Conservation (phyloP, 2,113 vertebrate genomes). For the Apus apus region DNA sequence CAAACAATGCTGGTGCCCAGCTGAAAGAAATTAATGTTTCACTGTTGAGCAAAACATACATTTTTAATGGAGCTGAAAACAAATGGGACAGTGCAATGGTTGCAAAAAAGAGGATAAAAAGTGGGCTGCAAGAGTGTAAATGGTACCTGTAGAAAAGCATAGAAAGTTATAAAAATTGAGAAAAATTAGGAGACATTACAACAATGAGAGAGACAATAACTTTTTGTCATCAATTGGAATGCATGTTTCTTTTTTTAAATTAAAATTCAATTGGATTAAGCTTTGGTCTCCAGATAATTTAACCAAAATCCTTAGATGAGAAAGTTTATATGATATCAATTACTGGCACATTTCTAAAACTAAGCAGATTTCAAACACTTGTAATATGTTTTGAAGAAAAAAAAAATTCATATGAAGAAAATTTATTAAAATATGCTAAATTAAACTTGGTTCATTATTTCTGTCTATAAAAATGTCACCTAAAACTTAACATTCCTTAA, state of each 20-base stretch:
- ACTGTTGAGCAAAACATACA: neutral
- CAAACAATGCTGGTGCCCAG: neutral
- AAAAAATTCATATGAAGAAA: neutral
- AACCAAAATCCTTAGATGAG: neutral
- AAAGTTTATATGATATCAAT: neutral
- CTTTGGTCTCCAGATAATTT: neutral
- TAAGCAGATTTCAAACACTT: neutral
- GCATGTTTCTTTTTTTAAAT: neutral
- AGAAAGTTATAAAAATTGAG: neutral
- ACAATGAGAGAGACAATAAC: neutral
- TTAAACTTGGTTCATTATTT: neutral
- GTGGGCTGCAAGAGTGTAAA: neutral
- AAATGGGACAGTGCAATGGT: neutral
- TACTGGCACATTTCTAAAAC: neutral
- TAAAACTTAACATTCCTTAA: neutral
- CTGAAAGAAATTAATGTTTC: neutral
- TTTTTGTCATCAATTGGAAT: neutral
- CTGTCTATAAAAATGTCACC: neutral
- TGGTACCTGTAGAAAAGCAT: neutral
- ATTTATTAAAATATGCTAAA: neutral
- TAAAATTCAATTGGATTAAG: neutral
- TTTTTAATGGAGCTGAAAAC: neutral
- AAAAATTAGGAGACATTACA: neutral
- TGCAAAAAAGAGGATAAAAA: neutral
- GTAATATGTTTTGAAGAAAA: neutral